A percentile compares a stretch with the other conserved stretches of the same genome.
phyloP scores from a whole-genome alignment of 2,113 vertebrate genomes.

The Rhinolophus sinicus region DNA sequence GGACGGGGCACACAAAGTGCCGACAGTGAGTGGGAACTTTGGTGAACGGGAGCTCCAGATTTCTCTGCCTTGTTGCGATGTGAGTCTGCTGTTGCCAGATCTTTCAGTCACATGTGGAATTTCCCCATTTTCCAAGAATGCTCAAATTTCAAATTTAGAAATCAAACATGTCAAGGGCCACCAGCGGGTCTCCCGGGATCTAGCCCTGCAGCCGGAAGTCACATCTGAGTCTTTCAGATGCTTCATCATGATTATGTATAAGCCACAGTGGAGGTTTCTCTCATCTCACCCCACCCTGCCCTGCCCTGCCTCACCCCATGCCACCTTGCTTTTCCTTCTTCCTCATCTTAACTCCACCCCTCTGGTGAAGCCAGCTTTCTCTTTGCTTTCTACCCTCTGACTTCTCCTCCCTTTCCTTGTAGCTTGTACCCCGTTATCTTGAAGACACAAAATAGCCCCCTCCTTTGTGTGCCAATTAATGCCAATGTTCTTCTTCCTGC shows the following conservation, averaged over 20 bases:
- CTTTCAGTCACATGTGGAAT: neutral
- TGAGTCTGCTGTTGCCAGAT: neutral
- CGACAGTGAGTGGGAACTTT: too few species aligned
- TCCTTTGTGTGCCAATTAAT: neutral
- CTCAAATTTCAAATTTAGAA: neutral
- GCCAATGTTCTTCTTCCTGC: neutral
- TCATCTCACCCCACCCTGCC: neutral
- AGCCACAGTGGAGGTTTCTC: neutral
- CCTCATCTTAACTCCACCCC: neutral
- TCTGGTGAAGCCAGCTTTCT: neutral
- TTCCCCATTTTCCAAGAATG: neutral
- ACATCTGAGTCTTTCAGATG: neutral
- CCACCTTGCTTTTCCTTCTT: neutral
- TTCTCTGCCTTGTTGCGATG: fast-evolving
- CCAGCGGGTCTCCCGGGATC: neutral
- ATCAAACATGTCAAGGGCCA: neutral
- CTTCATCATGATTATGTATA: neutral
- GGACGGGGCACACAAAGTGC: neutral
- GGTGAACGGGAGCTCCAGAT: neutral
- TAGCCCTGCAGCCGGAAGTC: neutral
- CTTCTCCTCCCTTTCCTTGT: neutral
- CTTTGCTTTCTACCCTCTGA: neutral
- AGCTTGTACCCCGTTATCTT: neutral
- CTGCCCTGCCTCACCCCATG: neutral
- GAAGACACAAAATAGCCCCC: neutral